phyloP scores from a whole-genome alignment of 2,113 vertebrate genomes.

The Balaeniceps rex region DNA sequence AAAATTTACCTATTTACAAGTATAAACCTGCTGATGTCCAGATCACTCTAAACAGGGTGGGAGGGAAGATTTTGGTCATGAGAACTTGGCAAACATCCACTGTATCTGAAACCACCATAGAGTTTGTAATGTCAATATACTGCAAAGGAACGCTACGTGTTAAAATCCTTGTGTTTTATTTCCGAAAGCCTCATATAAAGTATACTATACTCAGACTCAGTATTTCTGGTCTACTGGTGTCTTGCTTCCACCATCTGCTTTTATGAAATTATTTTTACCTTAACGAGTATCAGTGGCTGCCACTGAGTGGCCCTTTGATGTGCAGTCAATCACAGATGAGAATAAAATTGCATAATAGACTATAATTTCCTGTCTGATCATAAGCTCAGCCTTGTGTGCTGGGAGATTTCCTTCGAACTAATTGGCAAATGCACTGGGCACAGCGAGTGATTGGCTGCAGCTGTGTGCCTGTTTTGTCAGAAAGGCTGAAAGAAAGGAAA shows the following conservation, averaged over 20 bases:
- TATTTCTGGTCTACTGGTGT: background rate
- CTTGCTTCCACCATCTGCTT: conserved; percentile 7
- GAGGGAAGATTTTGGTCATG: background rate
- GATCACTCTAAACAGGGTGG: background rate
- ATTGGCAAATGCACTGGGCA: conserved; percentile 23
- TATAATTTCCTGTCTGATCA: conserved; percentile 40
- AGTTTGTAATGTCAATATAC: background rate
- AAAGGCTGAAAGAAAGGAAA: background rate
- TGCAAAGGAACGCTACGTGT: background rate
- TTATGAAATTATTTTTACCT: conserved; percentile 9
- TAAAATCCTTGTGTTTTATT: background rate
- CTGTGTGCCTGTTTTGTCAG: background rate
- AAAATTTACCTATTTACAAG: background rate
- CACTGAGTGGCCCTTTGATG: conserved; percentile 6
- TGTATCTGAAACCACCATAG: background rate
- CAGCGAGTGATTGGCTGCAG: conserved; percentile 1
- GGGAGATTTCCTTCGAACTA: background rate
- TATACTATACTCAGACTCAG: background rate
- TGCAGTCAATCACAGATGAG: conserved; percentile 21
- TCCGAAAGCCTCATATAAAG: background rate
- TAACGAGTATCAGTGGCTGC: background rate
- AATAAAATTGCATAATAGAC: conserved; percentile 38
- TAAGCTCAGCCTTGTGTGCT: background rate
- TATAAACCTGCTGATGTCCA: background rate
- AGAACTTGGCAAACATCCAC: background rate